Percentiles rank a stretch among this genome's conserved stretches.
Evolutionary conservation across 2,888 invertebrate genomes (phyloP).

Genomic region (Deroplatys truncata): DNA sequence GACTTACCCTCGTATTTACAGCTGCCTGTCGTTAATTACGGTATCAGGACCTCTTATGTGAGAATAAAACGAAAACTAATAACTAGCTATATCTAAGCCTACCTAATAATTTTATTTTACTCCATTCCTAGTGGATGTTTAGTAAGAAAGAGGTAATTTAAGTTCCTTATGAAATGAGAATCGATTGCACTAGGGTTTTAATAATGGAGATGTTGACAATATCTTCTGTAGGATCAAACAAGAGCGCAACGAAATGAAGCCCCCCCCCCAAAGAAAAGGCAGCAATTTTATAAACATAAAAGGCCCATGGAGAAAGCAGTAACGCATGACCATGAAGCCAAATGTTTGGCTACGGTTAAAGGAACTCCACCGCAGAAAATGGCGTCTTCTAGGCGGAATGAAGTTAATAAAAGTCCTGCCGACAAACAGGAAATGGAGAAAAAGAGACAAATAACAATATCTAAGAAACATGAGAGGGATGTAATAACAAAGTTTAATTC

Average conservation of each 20-base stretch:
- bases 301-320: background rate
- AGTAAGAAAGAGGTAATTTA: too few relatives aligned
- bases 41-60: too few relatives aligned
- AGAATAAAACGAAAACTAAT: too few relatives aligned
- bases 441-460: constrained; percentile 5
- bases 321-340: background rate
- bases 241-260: background rate
- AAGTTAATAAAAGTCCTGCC: constrained; percentile 14
- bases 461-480: background rate
- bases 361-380: background rate
- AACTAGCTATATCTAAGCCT: too few relatives aligned
- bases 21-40: too few relatives aligned
- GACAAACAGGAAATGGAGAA: background rate
- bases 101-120: too few relatives aligned
- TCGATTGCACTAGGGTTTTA: too few relatives aligned
- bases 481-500: constrained; percentile 14
- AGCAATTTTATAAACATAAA: background rate
- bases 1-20: too few relatives aligned
- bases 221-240: background rate
- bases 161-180: too few relatives aligned
- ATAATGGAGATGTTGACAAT: background rate
- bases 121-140: too few relatives aligned
- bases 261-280: background rate
- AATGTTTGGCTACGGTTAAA: background rate
- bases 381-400: background rate